Evolutionary conservation across 1,140 invertebrate species (phyloP).

Genomic region (Bombus pyrosoma): DNA sequence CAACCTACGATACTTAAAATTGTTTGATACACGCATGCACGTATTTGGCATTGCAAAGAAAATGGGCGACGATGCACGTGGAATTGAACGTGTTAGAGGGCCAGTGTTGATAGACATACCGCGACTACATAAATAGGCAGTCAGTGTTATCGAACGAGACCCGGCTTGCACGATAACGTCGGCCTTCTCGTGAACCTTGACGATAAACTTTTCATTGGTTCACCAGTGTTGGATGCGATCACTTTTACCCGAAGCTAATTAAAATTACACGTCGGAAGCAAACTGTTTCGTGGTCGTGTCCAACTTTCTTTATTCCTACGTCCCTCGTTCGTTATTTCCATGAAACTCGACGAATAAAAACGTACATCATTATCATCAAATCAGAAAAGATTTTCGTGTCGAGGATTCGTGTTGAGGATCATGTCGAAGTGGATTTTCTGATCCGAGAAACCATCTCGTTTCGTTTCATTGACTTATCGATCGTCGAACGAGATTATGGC

Average conservation of each 20-base stretch:
- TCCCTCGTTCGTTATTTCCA: not conserved
- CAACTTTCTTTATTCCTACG: not conserved
- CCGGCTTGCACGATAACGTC: conserved; percentile 63
- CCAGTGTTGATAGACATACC: conserved; percentile 31
- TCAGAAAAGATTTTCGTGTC: not conserved
- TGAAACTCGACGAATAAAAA: not conserved
- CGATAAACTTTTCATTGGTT: conserved; percentile 65
- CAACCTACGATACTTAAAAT: too few relatives aligned
- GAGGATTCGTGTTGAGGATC: not conserved
- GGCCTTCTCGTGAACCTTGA: conserved; percentile 66
- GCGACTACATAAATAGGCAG: conserved; percentile 63
- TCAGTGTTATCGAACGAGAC: conserved; percentile 70
- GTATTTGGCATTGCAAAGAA: not conserved
- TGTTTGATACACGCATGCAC: too few relatives aligned
- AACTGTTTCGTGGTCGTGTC: too few relatives aligned
- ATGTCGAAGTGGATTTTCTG: not conserved
- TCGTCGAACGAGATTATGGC: not conserved
- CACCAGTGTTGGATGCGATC: not conserved
- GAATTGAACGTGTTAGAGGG: not conserved
- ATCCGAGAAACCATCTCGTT: not conserved
- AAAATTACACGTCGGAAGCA: not conserved
- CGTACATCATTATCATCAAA: not conserved
- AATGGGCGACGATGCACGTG: not conserved
- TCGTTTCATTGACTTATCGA: not conserved
- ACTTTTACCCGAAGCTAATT: not conserved